Evolutionary conservation across 2,113 vertebrate species (phyloP).

Genomic region (Ceyx margarethae): DNA sequence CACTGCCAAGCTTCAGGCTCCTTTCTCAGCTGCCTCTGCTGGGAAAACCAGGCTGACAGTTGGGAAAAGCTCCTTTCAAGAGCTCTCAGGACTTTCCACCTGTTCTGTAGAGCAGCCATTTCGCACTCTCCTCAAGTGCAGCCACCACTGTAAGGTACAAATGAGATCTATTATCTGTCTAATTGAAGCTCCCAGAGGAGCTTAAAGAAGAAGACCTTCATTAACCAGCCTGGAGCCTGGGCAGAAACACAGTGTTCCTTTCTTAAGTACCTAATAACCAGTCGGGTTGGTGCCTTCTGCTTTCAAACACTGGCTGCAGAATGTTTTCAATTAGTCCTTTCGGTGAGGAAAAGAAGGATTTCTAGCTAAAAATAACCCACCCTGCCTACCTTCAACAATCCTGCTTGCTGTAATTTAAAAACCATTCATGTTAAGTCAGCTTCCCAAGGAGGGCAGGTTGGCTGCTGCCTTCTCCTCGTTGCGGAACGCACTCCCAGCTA

Average conservation of each 20-base stretch:
- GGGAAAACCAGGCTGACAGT: not conserved
- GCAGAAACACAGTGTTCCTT: not conserved
- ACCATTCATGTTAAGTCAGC: not conserved
- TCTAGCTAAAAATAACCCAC: constrained; percentile 36
- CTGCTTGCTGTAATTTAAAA: not conserved
- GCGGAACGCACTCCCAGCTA: not conserved
- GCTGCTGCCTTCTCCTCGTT: constrained; percentile 1
- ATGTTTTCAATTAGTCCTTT: constrained; percentile 31
- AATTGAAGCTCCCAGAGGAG: constrained; percentile 40
- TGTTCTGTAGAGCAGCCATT: not conserved
- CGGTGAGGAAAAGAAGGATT: not conserved
- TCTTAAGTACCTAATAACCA: constrained; percentile 3
- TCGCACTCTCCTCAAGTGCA: not conserved
- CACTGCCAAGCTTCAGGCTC: not conserved
- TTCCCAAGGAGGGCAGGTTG: not conserved
- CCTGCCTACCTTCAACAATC: not conserved
- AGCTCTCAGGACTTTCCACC: not conserved
- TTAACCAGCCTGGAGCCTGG: constrained; percentile 39
- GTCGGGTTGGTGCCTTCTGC: constrained; percentile 8
- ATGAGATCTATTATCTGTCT: not conserved
- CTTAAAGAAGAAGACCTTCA: constrained; percentile 31
- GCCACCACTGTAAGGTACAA: constrained; percentile 21
- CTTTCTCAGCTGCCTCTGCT: constrained; percentile 1
- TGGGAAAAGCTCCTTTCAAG: not conserved
- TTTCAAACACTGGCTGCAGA: not conserved